phyloP scores from a whole-genome alignment of 2,797 vertebrate genomes.

The Morus bassanus region DNA sequence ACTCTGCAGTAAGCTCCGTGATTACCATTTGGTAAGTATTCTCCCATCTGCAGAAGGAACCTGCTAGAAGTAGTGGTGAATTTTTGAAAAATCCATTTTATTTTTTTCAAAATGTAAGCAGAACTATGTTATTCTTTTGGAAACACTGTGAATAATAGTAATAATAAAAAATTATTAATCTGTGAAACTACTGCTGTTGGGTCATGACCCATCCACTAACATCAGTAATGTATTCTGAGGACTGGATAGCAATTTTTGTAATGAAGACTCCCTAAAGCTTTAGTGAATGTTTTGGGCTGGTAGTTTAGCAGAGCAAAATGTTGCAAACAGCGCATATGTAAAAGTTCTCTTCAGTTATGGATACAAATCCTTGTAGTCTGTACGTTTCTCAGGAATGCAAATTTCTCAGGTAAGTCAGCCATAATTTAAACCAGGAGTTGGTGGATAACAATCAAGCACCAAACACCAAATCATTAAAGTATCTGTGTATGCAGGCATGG shows the following conservation, averaged over 20 bases:
- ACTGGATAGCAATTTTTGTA: not conserved
- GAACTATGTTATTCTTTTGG: not conserved
- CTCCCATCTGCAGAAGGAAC: not conserved
- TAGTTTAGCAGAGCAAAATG: not conserved
- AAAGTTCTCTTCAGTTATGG: not conserved
- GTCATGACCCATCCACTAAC: not conserved
- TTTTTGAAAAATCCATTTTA: not conserved
- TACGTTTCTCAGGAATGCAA: not conserved
- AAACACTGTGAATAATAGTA: not conserved
- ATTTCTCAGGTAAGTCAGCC: not conserved
- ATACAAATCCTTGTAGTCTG: not conserved
- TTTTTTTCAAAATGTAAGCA: not conserved
- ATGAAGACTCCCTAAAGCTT: not conserved
- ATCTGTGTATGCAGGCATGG: not conserved
- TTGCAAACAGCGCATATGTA: not conserved
- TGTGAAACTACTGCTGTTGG: not conserved
- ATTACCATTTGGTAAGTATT: not conserved
- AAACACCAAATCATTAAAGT: not conserved
- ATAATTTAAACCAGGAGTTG: not conserved
- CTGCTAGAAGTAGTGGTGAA: not conserved
- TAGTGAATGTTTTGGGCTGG: not conserved
- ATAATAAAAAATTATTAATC: not conserved
- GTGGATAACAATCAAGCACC: not conserved
- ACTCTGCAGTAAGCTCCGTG: not conserved
- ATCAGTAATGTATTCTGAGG: not conserved